Evolutionary conservation across 2,113 vertebrate species (phyloP).

Genomic region (Tapirus terrestris): DNA sequence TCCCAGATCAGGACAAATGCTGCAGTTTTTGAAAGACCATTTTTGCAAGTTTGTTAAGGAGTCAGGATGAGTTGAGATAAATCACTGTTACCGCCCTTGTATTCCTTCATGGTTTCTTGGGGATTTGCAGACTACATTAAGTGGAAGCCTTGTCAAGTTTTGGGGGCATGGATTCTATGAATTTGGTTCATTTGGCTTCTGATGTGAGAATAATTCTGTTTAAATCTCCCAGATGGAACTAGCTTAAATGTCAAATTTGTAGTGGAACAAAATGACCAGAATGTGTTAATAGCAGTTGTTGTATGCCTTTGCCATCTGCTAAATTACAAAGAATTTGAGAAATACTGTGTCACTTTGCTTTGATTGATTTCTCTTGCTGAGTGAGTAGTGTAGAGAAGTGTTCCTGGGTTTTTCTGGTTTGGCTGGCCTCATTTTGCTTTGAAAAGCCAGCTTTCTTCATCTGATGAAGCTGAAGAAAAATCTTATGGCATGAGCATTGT

Average conservation of each 20-base stretch:
- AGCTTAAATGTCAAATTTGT: not conserved
- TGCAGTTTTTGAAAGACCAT: constrained; percentile 61
- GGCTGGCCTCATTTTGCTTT: not conserved
- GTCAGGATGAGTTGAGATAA: constrained; percentile 62
- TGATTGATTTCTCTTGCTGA: not conserved
- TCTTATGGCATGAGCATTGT: not conserved
- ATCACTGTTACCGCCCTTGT: constrained; percentile 61
- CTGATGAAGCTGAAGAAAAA: not conserved
- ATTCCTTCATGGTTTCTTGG: constrained; percentile 51
- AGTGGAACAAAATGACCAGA: not conserved
- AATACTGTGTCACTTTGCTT: not conserved
- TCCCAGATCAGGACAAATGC: not conserved
- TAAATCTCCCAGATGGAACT: not conserved
- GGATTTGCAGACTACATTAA: constrained; percentile 47
- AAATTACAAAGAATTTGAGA: not conserved
- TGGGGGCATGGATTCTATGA: not conserved
- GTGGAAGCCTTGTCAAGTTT: not conserved
- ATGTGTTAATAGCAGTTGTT: not conserved
- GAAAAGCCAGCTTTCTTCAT: not conserved
- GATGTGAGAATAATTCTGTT: not conserved
- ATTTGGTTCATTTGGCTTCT: not conserved
- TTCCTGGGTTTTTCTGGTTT: not conserved
- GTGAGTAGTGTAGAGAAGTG: not conserved
- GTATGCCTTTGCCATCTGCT: not conserved
- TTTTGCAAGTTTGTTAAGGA: constrained; percentile 38